A percentile compares a stretch with the other conserved stretches of the same genome.
These are phyloP conservation scores for Bombyx mandarina DNA, from an alignment of 1,140 invertebrate genomes.

Conservation along the genomic window DNA sequence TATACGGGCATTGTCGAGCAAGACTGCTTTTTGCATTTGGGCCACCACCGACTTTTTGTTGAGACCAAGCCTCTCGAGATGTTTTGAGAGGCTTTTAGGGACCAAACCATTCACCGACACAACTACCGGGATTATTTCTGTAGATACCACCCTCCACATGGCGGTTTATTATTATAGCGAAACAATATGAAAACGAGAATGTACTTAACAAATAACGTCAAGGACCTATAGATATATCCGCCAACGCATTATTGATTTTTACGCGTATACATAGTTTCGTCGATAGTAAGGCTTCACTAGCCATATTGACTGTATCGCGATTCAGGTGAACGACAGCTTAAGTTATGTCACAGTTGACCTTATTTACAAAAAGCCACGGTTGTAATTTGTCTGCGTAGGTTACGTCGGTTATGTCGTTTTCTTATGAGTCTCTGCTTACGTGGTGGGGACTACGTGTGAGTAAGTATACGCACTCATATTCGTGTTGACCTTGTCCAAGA, in stretches of 20 bases:
- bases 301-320: conserved; percentile 21
- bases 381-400: conserved; percentile 8
- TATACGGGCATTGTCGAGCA: too few relatives aligned
- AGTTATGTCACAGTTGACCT: too few relatives aligned
- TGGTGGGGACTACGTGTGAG: conserved; percentile 31
- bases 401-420: conserved; percentile 19
- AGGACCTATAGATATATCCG: conserved; percentile 24
- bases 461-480: conserved; percentile 40
- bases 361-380: conserved; percentile 8
- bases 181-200: background rate
- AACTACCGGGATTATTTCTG: too few relatives aligned
- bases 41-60: too few relatives aligned
- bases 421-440: conserved; percentile 3
- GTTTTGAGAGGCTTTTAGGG: too few relatives aligned
- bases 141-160: too few relatives aligned
- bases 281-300: conserved; percentile 50
- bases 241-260: conserved; percentile 58
- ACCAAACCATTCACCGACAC: too few relatives aligned
- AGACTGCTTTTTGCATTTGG: too few relatives aligned
- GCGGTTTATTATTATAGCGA: too few relatives aligned
- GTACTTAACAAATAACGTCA: background rate
- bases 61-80: too few relatives aligned
- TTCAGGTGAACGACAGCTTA: too few relatives aligned
- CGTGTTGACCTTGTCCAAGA: conserved; percentile 11
- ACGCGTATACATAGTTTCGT: conserved; percentile 41